Evolutionary conservation across 2,888 invertebrate genomes (phyloP).

Genomic region (Melikaiella ostensackeni): DNA sequence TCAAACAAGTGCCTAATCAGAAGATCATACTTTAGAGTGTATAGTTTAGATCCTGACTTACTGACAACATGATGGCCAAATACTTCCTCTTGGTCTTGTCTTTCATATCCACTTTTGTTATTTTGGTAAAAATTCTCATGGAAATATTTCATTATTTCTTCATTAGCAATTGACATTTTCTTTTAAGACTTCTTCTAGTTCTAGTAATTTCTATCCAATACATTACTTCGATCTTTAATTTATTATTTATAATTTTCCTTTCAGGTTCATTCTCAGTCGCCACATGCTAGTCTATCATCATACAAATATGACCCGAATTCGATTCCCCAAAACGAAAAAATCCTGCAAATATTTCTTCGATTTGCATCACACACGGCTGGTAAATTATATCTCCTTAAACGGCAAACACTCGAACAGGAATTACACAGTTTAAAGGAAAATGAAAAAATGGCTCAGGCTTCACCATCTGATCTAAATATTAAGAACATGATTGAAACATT

Average conservation of each 20-base stretch:
- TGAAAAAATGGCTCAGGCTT: neutral
- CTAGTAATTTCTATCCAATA: neutral
- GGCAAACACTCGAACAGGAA: neutral
- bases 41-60: constrained; percentile 5
- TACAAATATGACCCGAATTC: constrained; percentile 50
- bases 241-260: neutral
- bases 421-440: neutral
- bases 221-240: neutral
- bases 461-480: neutral
- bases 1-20: neutral
- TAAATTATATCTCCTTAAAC: constrained; percentile 46
- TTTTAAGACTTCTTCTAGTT: neutral
- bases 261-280: constrained; percentile 41
- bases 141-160: neutral
- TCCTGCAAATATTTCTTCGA: constrained; percentile 50
- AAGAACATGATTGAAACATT: neutral
- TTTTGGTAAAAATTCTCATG: neutral
- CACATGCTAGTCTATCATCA: constrained; percentile 28
- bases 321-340: constrained; percentile 53
- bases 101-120: neutral
- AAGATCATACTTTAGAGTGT: neutral
- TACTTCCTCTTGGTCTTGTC: constrained; percentile 1
- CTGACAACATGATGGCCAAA: neutral
- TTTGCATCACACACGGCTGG: constrained; percentile 51
- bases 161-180: neutral